Evolutionary conservation across 2,797 vertebrate genomes (phyloP).

Genomic region (Typhlichthys eigenmanni): DNA sequence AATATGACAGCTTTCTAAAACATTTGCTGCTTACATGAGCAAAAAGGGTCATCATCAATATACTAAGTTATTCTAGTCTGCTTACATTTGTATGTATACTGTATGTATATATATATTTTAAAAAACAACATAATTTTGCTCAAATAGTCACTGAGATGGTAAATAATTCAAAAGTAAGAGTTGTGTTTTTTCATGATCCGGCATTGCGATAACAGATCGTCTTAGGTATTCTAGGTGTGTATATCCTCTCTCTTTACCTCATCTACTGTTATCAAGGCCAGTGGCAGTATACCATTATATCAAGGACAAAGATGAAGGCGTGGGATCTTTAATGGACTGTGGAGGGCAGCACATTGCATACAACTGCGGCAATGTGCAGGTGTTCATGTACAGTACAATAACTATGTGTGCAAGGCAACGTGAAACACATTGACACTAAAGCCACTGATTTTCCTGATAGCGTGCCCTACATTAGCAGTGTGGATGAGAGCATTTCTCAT

Average conservation of each 20-base stretch:
- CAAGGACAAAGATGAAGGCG: slow-evolving; percentile 2
- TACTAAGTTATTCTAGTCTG: too few relatives aligned
- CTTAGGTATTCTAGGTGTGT: slow-evolving; percentile 8
- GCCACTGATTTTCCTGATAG: slow-evolving; percentile 43
- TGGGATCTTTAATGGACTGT: slow-evolving; percentile 5
- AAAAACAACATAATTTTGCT: slow-evolving; percentile 3
- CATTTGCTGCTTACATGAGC: too few relatives aligned
- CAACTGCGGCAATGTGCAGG: slow-evolving; percentile 6
- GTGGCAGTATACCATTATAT: slow-evolving; percentile 3
- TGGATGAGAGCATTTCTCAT: slow-evolving; percentile 20
- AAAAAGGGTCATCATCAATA: too few relatives aligned
- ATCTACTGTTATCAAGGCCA: not conserved
- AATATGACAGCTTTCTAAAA: too few relatives aligned
- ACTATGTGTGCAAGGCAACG: slow-evolving; percentile 13
- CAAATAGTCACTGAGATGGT: not conserved
- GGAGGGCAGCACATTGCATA: slow-evolving; percentile 35
- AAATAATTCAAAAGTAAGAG: slow-evolving; percentile 2
- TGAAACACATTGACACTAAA: slow-evolving; percentile 20
- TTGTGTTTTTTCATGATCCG: not conserved
- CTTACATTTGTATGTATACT: too few relatives aligned
- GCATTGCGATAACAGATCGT: slow-evolving; percentile 19
- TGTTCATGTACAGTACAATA: slow-evolving; percentile 4
- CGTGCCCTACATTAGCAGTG: slow-evolving; percentile 30
- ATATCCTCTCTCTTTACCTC: not conserved
- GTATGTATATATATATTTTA: too few relatives aligned